Conservation (phyloP, 2,888 invertebrate genomes). For the Sturmia bella region DNA sequence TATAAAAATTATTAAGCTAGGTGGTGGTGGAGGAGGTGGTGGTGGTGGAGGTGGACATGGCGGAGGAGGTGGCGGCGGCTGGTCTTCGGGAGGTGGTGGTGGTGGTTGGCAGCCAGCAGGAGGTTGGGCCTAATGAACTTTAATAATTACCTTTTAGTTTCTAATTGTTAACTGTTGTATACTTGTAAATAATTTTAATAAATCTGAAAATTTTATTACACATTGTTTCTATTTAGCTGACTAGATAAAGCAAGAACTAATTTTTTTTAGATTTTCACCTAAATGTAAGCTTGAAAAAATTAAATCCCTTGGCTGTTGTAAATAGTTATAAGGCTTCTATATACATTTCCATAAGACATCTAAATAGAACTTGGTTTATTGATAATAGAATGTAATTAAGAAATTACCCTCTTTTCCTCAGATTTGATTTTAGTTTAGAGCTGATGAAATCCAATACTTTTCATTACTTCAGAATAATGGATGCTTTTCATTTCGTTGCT, state of each 20-base stretch:
- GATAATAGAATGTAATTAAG: too few relatives aligned
- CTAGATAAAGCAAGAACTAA: slow-evolving; percentile 49
- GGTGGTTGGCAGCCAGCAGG: slow-evolving; percentile 73
- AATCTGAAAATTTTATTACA: slow-evolving; percentile 17
- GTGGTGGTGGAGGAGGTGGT: slow-evolving; percentile 72
- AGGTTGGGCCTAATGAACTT: slow-evolving; percentile 75
- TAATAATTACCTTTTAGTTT: not conserved
- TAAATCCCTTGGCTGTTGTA: too few relatives aligned
- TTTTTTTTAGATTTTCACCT: slow-evolving; percentile 65
- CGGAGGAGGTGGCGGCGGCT: slow-evolving; percentile 70
- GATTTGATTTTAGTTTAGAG: too few relatives aligned
- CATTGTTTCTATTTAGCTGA: slow-evolving; percentile 21
- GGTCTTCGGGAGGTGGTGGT: slow-evolving; percentile 71
- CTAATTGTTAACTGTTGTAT: slow-evolving; percentile 28
- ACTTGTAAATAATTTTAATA: slow-evolving; percentile 43
- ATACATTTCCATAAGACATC: too few relatives aligned
- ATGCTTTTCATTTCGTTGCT: too few relatives aligned
- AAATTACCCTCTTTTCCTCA: too few relatives aligned
- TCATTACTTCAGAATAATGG: too few relatives aligned
- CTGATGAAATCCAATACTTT: too few relatives aligned
- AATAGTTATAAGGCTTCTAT: too few relatives aligned
- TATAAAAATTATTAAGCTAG: slow-evolving; percentile 72
- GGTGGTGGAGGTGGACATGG: slow-evolving; percentile 71
- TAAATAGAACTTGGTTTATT: too few relatives aligned
- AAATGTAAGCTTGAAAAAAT: too few relatives aligned